These are phyloP conservation scores for Allolobophora icterica DNA, from an alignment of 2,888 invertebrate species.

Conservation along the genomic window DNA sequence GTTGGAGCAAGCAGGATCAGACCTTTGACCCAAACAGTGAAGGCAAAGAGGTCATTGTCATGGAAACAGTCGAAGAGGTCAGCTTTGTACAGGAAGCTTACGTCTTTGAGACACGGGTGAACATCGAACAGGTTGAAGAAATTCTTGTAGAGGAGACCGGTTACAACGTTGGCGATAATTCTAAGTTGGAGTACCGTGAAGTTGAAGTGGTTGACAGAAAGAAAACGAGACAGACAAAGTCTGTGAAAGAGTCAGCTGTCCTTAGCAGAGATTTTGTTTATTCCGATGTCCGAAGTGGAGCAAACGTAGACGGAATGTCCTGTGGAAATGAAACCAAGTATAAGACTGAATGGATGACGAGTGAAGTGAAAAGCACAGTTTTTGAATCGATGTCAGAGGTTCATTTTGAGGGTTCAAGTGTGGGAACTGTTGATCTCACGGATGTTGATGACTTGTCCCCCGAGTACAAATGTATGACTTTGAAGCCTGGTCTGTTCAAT, in stretches of 20 bases:
- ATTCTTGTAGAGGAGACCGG: neutral
- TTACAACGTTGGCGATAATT: neutral
- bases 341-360: neutral
- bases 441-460: neutral
- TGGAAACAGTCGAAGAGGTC: neutral
- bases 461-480: no score
- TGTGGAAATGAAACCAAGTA: neutral
- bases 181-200: neutral
- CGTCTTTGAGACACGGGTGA: constrained; percentile 29
- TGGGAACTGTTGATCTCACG: neutral
- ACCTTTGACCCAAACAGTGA: neutral
- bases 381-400: neutral
- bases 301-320: neutral
- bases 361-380: neutral
- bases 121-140: constrained; percentile 40
- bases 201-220: neutral
- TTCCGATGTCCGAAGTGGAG: neutral
- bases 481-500: neutral
- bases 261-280: neutral
- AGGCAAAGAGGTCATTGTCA: constrained; percentile 14
- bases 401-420: neutral
- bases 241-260: neutral
- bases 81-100: constrained; percentile 23
- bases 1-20: constrained; percentile 21
- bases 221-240: neutral